These are phyloP conservation scores for Spodoptera picta DNA, from an alignment of 2,888 invertebrate genomes.

Conservation along the genomic window DNA sequence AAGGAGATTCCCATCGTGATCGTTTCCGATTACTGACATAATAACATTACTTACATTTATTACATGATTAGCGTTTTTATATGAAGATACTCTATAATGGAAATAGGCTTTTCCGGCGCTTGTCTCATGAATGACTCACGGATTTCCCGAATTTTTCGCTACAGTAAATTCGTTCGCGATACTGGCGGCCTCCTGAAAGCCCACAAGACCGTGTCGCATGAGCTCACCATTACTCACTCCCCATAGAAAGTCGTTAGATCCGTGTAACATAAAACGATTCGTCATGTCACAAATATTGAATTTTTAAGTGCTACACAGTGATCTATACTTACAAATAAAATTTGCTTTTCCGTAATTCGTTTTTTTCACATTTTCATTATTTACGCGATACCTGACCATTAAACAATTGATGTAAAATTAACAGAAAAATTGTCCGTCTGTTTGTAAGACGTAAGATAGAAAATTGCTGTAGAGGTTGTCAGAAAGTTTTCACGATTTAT, in stretches of 20 bases:
- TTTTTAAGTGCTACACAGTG: constrained; percentile 61
- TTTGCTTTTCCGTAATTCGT: constrained; percentile 47
- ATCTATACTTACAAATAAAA: constrained; percentile 41
- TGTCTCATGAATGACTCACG: constrained; percentile 80
- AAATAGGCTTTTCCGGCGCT: constrained; percentile 79
- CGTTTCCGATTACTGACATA: constrained; percentile 66
- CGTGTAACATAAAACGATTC: constrained; percentile 68
- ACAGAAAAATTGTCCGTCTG: constrained; percentile 33
- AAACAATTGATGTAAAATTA: constrained; percentile 53
- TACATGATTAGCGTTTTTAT: constrained; percentile 63
- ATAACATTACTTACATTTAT: constrained; percentile 76
- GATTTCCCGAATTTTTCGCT: constrained; percentile 83
- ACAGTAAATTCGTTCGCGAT: constrained; percentile 40
- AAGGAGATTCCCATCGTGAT: constrained; percentile 72
- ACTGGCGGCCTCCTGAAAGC: constrained; percentile 71
- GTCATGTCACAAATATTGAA: constrained; percentile 65
- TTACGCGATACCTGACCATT: constrained; percentile 51
- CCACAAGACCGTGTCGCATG: constrained; percentile 72
- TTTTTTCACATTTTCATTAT: constrained; percentile 44
- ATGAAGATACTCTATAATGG: constrained; percentile 71
- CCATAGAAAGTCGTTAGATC: constrained; percentile 73
- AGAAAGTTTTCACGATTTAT: constrained; percentile 15
- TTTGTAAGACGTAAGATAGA: constrained; percentile 32
- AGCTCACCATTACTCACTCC: constrained; percentile 78
- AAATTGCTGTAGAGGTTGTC: constrained; percentile 25